These are phyloP conservation scores for Emmelina monodactyla DNA, from an alignment of 2,888 invertebrate genomes.

Conservation along the genomic window DNA sequence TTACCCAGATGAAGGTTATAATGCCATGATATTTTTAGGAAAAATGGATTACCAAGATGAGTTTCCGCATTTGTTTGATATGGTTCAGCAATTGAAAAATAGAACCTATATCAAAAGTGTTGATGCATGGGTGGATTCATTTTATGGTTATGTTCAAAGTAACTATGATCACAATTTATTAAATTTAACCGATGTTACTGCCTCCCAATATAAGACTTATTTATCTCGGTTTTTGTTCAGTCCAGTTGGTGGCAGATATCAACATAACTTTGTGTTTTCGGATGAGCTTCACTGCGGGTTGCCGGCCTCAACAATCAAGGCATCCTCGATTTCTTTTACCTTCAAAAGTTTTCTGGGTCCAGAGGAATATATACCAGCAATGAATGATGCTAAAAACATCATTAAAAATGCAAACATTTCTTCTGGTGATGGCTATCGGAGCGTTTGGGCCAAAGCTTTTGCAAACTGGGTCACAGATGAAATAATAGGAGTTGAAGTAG, in stretches of 20 bases:
- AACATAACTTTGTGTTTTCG: conserved; percentile 72
- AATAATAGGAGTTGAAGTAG: conserved; percentile 77
- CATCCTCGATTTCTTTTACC: conserved; percentile 70
- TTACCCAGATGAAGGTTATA: conserved; percentile 72
- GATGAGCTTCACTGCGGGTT: conserved; percentile 69
- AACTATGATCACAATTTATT: conserved; percentile 58
- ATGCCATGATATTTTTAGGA: conserved; percentile 72
- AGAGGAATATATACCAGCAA: conserved; percentile 75
- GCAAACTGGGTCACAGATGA: conserved; percentile 82
- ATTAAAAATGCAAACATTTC: conserved; percentile 66
- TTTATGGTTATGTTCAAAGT: conserved; percentile 65
- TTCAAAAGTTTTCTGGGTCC: conserved; percentile 69
- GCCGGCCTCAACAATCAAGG: conserved; percentile 63
- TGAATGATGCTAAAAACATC: conserved; percentile 69
- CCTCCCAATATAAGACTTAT: conserved; percentile 66
- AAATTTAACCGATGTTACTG: conserved; percentile 54
- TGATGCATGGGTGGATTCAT: conserved; percentile 72
- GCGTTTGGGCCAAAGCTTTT: conserved; percentile 76
- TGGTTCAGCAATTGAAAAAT: conserved; percentile 59
- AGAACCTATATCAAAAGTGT: conserved; percentile 63
- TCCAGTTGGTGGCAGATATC: conserved; percentile 72
- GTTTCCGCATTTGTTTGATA: conserved; percentile 62
- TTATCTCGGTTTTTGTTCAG: conserved; percentile 77
- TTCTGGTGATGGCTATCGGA: conserved; percentile 68
- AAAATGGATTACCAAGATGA: conserved; percentile 70